Percentiles rank a stretch among this genome's conserved stretches.
Evolutionary conservation across 2,888 invertebrate genomes (phyloP).

Genomic region (Tholera decimalis): DNA sequence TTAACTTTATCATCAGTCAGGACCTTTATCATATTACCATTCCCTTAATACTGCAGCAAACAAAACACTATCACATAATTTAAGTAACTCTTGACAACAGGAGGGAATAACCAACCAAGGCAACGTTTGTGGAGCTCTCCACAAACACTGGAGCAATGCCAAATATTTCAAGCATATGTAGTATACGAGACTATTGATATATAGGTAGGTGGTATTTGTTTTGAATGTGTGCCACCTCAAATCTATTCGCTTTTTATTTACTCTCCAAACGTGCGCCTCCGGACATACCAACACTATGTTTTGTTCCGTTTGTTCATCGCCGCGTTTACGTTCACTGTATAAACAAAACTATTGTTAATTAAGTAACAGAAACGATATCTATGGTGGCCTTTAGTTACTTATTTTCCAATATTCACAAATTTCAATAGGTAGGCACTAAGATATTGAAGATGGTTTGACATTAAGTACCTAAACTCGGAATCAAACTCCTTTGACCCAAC

Average conservation of each 20-base stretch:
- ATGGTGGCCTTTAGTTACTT: conserved; percentile 31
- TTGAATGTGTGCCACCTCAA: conserved; percentile 73
- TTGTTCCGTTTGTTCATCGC: conserved; percentile 42
- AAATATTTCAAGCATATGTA: conserved; percentile 77
- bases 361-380: conserved; percentile 17
- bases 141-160: conserved; percentile 79
- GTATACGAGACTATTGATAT: conserved; percentile 65
- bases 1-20: too few species aligned
- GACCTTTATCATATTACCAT: conserved; percentile 4
- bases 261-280: conserved; percentile 61
- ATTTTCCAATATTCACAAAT: conserved; percentile 39
- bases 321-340: conserved; percentile 46
- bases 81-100: conserved; percentile 78
- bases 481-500: conserved; percentile 67
- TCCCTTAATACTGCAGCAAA: conserved; percentile 51
- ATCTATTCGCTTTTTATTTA: conserved; percentile 74
- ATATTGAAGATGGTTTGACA: conserved; percentile 66
- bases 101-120: conserved; percentile 77
- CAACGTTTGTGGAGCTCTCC: conserved; percentile 76
- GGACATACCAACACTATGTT: conserved; percentile 49
- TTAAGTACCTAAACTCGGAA: conserved; percentile 62
- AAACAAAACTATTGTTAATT: conserved; percentile 51
- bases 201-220: conserved; percentile 73
- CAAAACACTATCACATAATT: conserved; percentile 76
- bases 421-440: conserved; percentile 51